Evolutionary conservation across 2,113 vertebrate species (phyloP).

Genomic region (Festucalex cinctus): DNA sequence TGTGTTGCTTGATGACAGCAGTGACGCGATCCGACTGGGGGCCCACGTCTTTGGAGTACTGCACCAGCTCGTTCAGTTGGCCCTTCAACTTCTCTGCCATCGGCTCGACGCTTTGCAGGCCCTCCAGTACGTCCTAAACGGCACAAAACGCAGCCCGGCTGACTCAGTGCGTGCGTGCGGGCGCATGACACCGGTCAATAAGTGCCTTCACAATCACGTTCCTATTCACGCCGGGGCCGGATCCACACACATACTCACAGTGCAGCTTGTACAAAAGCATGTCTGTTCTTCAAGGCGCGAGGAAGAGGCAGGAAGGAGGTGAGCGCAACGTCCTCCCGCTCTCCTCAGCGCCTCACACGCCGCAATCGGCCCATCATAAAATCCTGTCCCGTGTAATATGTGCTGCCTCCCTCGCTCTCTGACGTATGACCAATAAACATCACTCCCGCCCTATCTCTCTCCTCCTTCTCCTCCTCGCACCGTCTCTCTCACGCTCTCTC

Average conservation of each 20-base stretch:
- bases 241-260: slow-evolving; percentile 63
- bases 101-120: slow-evolving; percentile 82
- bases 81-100: slow-evolving; percentile 88
- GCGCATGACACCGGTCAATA: slow-evolving; percentile 46
- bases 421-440: slow-evolving; percentile 58
- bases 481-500: slow-evolving; percentile 47
- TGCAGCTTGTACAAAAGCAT: slow-evolving; percentile 70
- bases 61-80: slow-evolving; percentile 90
- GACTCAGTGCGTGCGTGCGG: slow-evolving; percentile 20
- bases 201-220: slow-evolving; percentile 32
- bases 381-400: slow-evolving; percentile 65
- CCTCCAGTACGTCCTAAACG: slow-evolving; percentile 80
- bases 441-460: slow-evolving; percentile 44
- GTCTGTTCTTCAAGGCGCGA: slow-evolving; percentile 65
- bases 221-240: slow-evolving; percentile 50
- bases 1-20: slow-evolving; percentile 90
- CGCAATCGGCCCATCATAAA: slow-evolving; percentile 61
- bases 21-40: slow-evolving; percentile 87
- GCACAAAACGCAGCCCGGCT: slow-evolving; percentile 46
- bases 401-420: slow-evolving; percentile 43
- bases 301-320: slow-evolving; percentile 66
- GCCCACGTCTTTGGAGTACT: slow-evolving; percentile 87
- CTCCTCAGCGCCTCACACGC: slow-evolving; percentile 63
- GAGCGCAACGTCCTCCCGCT: slow-evolving; percentile 63
- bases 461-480: slow-evolving; percentile 28